These are phyloP conservation scores for Parnassius orleans DNA, from an alignment of 2,888 invertebrate species.

Conservation along the genomic window DNA sequence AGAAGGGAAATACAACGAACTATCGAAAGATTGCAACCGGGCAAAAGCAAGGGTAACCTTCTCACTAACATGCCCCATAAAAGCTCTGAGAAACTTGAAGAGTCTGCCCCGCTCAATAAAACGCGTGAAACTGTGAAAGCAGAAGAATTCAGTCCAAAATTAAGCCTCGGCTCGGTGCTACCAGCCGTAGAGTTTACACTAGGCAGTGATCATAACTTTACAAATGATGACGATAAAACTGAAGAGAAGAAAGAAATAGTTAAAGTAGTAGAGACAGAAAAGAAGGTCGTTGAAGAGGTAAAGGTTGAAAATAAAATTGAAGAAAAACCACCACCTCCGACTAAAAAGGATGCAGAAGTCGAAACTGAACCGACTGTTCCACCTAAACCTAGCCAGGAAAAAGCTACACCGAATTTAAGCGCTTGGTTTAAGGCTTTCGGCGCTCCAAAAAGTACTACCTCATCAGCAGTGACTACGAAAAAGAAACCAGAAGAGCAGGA, in stretches of 20 bases:
- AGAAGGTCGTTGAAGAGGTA: constrained; percentile 35
- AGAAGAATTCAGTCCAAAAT: constrained; percentile 87
- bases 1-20: constrained; percentile 89
- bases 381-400: constrained; percentile 79
- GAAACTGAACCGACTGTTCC: constrained; percentile 61
- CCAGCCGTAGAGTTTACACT: constrained; percentile 85
- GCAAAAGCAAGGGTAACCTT: constrained; percentile 93
- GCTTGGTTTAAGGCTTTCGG: constrained; percentile 97
- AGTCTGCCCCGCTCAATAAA: constrained; percentile 80
- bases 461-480: constrained; percentile 73
- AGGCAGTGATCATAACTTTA: constrained; percentile 85
- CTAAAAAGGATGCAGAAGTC: constrained; percentile 66
- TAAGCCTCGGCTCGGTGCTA: constrained; percentile 92
- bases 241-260: constrained; percentile 33
- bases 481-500: constrained; percentile 83
- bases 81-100: constrained; percentile 79
- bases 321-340: constrained; percentile 43
- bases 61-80: constrained; percentile 84
- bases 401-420: constrained; percentile 91
- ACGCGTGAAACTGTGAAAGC: constrained; percentile 82
- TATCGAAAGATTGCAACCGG: constrained; percentile 91
- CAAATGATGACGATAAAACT: constrained; percentile 44
- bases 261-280: constrained; percentile 40
- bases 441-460: constrained; percentile 85
- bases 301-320: constrained; percentile 44